Evolutionary conservation across 2,113 vertebrate genomes (phyloP), one percentile per base, ranked within the genome.

Genomic region (Pavo muticus): DNA sequence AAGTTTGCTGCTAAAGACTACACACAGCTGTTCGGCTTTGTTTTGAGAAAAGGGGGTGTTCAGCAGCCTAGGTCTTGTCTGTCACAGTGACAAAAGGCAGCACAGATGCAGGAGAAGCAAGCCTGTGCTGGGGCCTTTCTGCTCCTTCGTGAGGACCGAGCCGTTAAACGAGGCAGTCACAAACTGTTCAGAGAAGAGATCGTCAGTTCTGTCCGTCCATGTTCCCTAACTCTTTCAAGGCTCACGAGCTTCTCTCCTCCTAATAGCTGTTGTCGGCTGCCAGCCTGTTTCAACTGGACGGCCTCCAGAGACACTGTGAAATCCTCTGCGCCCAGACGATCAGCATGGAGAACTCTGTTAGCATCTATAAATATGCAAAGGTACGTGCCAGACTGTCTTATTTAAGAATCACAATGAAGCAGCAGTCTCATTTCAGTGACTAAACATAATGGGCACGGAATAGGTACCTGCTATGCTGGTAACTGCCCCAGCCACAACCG

Each of bases 321-420:
- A 98, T 99, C 94, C 96, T 99, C 90, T 99, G 99, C 87, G 98
- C 99, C 81, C 98, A 98, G 92, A 98, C 97, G 72, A 99, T 99
- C 95, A 98, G 92, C 85, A 97, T 98, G 90, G 99, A 99, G 50
- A 99, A 98, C 35, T 99, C 98, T 0, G 98, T 99, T 63, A 98
- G 78, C 97, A 98, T 99, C 97, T 99, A 99, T 97, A 99, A 98
- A 95, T 99, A 98, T 1, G 99, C 99, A 70, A 99, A 99, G 99
- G 99, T 99, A 97, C 0, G 2, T 40, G 11, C 48, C 45, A 40
- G 11, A 10, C 17, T 4, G 19, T 45, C 47, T n/a, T 10, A 0
- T 11, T 19, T 35, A 16, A 47, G 35, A 39, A 8, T 3, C 50
- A n/a, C 64, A 29, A 4, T 10, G 54, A 25, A 25, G 6, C 72